These are phyloP conservation scores for Macrotrachela quadricornifera DNA, from an alignment of 1,140 invertebrate genomes.

Conservation along the genomic window DNA sequence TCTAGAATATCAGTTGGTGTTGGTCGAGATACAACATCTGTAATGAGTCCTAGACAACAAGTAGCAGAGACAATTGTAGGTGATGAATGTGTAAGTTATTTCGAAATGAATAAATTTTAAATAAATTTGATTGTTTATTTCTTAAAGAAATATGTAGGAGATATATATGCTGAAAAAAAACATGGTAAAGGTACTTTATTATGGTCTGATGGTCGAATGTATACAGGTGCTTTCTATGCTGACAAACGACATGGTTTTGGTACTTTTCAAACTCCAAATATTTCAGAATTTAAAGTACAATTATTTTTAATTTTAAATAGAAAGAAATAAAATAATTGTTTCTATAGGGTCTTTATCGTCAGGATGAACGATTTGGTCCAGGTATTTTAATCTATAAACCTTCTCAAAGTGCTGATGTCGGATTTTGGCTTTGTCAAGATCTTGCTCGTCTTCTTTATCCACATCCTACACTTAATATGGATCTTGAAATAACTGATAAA, in stretches of 20 bases:
- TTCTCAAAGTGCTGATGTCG: conserved; percentile 20
- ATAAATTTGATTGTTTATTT: no score
- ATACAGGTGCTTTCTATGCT: conserved; percentile 23
- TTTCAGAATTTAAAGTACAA: conserved; percentile 9
- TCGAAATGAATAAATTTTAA: no score
- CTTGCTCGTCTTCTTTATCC: conserved; percentile 17
- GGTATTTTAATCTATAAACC: conserved; percentile 23
- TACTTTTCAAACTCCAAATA: conserved; percentile 21
- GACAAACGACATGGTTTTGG: conserved; percentile 26
- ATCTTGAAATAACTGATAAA: no score
- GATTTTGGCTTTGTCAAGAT: conserved; percentile 23
- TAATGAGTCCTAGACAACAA: no score
- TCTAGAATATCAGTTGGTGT: no score
- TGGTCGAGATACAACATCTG: no score
- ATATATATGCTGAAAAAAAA: no score
- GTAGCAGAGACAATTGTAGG: no score
- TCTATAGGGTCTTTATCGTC: conserved; percentile 24
- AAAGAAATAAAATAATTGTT: conserved; percentile 18
- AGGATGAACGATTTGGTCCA: conserved; percentile 24
- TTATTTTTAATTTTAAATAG: conserved; percentile 23
- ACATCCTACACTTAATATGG: no score
- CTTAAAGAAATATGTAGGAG: no score
- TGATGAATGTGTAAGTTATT: no score
- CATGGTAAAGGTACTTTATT: no score
- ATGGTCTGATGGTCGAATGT: conserved; percentile 1